Evolutionary conservation across 1,140 invertebrate species (phyloP).

Genomic region (Scaptomyza graminum): DNA sequence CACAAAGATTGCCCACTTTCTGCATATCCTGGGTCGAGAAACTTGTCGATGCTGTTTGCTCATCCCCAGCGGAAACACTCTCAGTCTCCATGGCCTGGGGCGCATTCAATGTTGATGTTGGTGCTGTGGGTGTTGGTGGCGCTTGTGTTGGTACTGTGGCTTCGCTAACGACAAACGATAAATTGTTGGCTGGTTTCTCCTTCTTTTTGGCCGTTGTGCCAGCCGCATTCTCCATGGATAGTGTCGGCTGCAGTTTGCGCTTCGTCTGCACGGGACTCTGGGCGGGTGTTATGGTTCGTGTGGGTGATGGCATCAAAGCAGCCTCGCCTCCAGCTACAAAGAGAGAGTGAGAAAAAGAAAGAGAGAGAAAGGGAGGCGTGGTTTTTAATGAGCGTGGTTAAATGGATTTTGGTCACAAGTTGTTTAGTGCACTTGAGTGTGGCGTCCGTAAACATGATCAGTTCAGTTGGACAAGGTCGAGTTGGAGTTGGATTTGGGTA

Average conservation of each 20-base stretch:
- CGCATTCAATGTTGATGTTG: conserved; percentile 6
- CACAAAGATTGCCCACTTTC: conserved; percentile 71
- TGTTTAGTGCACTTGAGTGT: conserved; percentile 75
- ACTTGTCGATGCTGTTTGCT: conserved; percentile 29
- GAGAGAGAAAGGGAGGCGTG: conserved; percentile 70
- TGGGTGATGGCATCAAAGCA: conserved; percentile 86
- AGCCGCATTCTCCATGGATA: conserved; percentile 86
- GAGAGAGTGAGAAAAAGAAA: conserved; percentile 26
- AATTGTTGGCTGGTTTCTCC: conserved; percentile 69
- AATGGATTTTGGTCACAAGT: conserved; percentile 69
- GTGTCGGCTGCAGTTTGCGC: conserved; percentile 88
- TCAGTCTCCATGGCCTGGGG: conserved; percentile 77
- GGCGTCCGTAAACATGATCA: conserved; percentile 9
- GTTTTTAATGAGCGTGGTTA: conserved; percentile 81
- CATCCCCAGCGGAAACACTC: conserved; percentile 34
- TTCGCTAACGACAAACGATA: conserved; percentile 67
- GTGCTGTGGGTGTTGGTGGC: conserved; percentile 9
- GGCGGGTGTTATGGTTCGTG: conserved; percentile 85
- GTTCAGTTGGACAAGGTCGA: conserved; percentile 3
- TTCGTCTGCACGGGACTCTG: conserved; percentile 84
- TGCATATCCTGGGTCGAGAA: conserved; percentile 82
- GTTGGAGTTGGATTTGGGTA: conserved; percentile 25
- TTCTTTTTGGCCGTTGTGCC: conserved; percentile 75
- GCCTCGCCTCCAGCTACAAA: conserved; percentile 81
- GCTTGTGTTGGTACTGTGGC: conserved; percentile 42